Evolutionary conservation across 1,140 invertebrate genomes (phyloP).

Genomic region (Zaprionus kolodkinae): DNA sequence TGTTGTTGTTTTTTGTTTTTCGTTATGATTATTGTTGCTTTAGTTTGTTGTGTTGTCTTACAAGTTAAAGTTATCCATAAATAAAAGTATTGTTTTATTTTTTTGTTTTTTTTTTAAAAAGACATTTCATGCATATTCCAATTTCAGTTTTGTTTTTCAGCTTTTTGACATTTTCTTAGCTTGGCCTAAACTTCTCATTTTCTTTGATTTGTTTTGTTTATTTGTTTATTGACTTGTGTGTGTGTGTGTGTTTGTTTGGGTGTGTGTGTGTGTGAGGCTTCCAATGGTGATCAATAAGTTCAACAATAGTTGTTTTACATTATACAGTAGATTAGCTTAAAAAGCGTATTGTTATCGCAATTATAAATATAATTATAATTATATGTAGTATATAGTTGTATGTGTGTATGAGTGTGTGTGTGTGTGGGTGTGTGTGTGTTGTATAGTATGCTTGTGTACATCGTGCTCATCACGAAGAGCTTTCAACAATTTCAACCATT

Average conservation of each 20-base stretch:
- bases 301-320: conserved; percentile 41
- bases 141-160: conserved; percentile 1
- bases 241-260: conserved; percentile 7
- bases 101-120: neutral
- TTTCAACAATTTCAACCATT: conserved; percentile 13
- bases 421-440: neutral
- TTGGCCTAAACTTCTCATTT: conserved; percentile 1
- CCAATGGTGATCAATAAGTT: conserved; percentile 42
- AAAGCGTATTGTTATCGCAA: conserved; percentile 44
- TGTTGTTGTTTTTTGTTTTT: neutral
- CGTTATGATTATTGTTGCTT: conserved; percentile 1
- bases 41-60: conserved; percentile 9
- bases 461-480: conserved; percentile 14
- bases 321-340: conserved; percentile 38
- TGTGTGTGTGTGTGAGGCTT: conserved; percentile 33
- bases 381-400: conserved; percentile 28
- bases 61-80: conserved; percentile 8
- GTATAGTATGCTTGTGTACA: neutral
- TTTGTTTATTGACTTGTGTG: conserved; percentile 29
- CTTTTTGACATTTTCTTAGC: conserved; percentile 8
- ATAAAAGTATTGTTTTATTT: conserved; percentile 11
- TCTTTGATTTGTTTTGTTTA: conserved; percentile 9
- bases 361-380: conserved; percentile 27
- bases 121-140: conserved; percentile 15
- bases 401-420: conserved; percentile 3